Evolutionary conservation across 2,888 invertebrate species (phyloP), one percentile per base, ranked within the genome.

Genomic region (Junonia oenone): DNA sequence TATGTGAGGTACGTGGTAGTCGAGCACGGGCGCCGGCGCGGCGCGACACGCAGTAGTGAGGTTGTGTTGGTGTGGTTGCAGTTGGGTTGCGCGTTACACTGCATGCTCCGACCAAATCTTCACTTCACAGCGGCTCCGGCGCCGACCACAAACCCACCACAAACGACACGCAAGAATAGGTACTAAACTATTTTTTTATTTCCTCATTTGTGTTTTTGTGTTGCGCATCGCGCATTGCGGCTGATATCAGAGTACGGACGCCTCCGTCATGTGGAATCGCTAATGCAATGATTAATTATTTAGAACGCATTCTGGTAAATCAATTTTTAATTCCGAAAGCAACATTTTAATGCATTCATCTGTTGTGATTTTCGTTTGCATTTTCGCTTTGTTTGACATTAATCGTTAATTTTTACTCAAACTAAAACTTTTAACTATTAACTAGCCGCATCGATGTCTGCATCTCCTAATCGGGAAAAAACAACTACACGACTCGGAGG

Each of bases 61-160:
- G 81, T 87, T 83, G 86, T 86, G 83, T 86, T 89, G 87, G 84
- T 90, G 92, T 92, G 94, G 93, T 95, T 95, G 94, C 95, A 96
- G 95, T 95, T 93, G 94, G 95, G 93, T 95, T 95, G 93, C 94
- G 95, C 93, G 94, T 95, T 93, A 95, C 95, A 93, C 94, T 95
- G 94, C 95, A 95, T 95, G 95, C 95, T 93, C 94, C 95, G 92
- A 92, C 91, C 91, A 88, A 88, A 89, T 81, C 89, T 81, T 72
- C 89, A 85, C 88, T 81, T 78, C 85, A 85, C 90, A 85, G 90
- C 90, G 90, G 89, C 90, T 81, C 89, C 89, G 84, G 88, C 85
- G 89, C 84, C 83, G 87, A 84, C 87, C 86, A 88, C 87, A 88
- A 85, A 82, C 79, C 91, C 78, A 83, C 89, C 83, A 82, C 88